Evolutionary conservation across 2,797 vertebrate genomes (phyloP), one percentile per base, ranked within the genome.

Genomic region (Morus bassanus): DNA sequence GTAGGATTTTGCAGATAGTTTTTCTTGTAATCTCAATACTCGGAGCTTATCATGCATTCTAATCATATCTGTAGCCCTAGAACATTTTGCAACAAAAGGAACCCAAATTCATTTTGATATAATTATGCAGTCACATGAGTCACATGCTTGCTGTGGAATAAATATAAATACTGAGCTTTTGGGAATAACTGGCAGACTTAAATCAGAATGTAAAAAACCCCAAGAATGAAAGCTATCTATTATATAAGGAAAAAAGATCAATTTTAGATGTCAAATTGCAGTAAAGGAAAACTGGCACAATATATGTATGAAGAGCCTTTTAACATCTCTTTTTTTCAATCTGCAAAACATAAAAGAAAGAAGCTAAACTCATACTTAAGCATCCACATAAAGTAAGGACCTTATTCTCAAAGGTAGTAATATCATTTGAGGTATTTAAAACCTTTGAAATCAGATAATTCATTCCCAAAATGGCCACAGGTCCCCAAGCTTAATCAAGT

Each of bases 21-120:
- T 85, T 81, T 67, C 89, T 81, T 91, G 87, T 91, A 94, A 86
- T 94, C 93, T 91, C 82, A 91, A 43, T 89, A 85, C 79, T 76
- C 82, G 0, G 41, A 59, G 59, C 3, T 92, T 92, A 93, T 95
- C 82, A 73, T 0, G 25, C 43, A 95, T 92, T 96, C 95, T 91
- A 46, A 89, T 61, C 25, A 0, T 88, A 91, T 81, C 61, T 69
- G 35, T 86, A 95, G 80, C 91, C 74, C 22, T 18, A 21, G 53
- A 94, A 94, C 76, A 86, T 88, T 93, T 93, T 86, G 69, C 50
- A 85, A 92, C 72, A 93, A 93, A 94, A 94, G 46, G 83, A 91
- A 81, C 50, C 46, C 61, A 84, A 81, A 69, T 81, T 89, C 33
- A 78, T 91, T 92, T 86, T 85, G 57, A 80, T 91, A 39, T 72